Conservation (phyloP, 1,140 invertebrate species). For the Lordiphosa stackelbergi region DNA sequence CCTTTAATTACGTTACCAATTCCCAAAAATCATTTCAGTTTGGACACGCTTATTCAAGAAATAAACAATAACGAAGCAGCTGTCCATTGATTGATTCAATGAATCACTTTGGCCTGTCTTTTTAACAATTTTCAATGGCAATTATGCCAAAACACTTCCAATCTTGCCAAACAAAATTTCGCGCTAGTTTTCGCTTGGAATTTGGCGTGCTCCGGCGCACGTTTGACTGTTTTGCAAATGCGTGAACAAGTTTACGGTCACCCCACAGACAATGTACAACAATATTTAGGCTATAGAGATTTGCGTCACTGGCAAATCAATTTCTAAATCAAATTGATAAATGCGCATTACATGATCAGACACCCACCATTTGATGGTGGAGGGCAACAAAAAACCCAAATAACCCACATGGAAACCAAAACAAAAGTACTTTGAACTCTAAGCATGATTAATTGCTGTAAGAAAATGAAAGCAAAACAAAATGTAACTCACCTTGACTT, state of each 20-base stretch:
- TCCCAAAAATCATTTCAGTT: conserved; percentile 26
- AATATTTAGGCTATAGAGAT: conserved; percentile 1
- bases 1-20: conserved; percentile 21
- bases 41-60: conserved; percentile 14
- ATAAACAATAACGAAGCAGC: conserved; percentile 16
- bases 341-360: conserved; percentile 32
- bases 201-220: conserved; percentile 56
- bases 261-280: conserved; percentile 24
- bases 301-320: conserved; percentile 43
- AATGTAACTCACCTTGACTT: conserved; percentile 89
- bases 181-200: conserved; percentile 30
- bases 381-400: conserved; percentile 21
- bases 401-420: conserved; percentile 2
- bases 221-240: conserved; percentile 29
- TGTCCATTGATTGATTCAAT: conserved; percentile 31
- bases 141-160: conserved; percentile 64
- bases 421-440: conserved; percentile 60
- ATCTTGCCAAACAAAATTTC: conserved; percentile 29
- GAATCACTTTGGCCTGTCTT: conserved; percentile 27
- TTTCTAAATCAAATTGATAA: conserved; percentile 7
- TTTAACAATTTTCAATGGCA: conserved; percentile 35
- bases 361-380: conserved; percentile 17
- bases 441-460: conserved; percentile 53
- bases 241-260: conserved; percentile 38
- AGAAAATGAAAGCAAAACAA: conserved; percentile 12